Conservation (phyloP, 2,797 vertebrate genomes). For the Coregonus suidteri region DNA sequence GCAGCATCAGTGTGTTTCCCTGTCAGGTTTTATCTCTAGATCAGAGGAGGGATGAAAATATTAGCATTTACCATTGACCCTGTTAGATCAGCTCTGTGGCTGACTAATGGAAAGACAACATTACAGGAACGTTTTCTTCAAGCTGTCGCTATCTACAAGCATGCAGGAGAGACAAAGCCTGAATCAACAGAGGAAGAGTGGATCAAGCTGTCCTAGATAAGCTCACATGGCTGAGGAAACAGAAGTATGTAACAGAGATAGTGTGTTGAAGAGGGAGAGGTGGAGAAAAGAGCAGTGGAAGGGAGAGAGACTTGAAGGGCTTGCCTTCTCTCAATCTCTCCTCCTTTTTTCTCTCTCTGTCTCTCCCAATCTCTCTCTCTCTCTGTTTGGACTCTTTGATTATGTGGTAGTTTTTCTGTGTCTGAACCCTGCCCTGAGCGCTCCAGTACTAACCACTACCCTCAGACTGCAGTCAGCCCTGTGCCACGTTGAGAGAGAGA, state of each 20-base stretch:
- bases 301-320: not conserved
- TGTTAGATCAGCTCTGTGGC: not conserved
- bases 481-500: conserved; percentile 40
- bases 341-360: conserved; percentile 7
- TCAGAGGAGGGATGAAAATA: not conserved
- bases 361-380: conserved; percentile 18
- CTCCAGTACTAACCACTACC: conserved; percentile 63
- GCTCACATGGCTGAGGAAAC: conserved; percentile 35
- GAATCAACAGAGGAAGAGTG: not conserved
- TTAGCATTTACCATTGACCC: not conserved
- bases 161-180: not conserved
- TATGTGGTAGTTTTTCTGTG: not conserved
- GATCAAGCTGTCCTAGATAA: conserved; percentile 13
- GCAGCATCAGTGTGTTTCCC: not conserved
- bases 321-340: not conserved
- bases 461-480: conserved; percentile 39
- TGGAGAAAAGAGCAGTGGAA: conserved; percentile 16
- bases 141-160: not conserved
- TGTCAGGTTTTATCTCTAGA: not conserved
- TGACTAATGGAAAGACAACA: not conserved
- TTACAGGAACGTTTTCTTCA: not conserved
- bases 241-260: not conserved
- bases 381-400: conserved; percentile 8
- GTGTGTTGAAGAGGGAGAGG: not conserved
- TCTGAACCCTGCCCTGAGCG: conserved; percentile 44